Percentiles rank a stretch among this genome's conserved stretches.
Evolutionary conservation across 2,888 invertebrate genomes (phyloP).

Genomic region (Yponomeuta cagnagella): DNA sequence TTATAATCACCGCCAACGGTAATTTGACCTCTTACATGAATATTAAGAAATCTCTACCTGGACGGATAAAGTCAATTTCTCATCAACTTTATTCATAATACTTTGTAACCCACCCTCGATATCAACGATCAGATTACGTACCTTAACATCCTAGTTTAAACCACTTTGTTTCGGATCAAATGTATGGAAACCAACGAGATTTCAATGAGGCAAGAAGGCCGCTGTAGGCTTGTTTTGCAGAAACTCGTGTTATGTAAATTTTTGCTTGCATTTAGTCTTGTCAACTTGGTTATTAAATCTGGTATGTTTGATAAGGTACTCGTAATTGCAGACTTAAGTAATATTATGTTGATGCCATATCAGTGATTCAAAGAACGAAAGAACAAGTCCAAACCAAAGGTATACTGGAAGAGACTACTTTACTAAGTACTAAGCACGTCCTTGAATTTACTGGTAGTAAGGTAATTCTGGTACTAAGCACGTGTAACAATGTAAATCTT

Average conservation of each 20-base stretch:
- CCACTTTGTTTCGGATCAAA: not conserved
- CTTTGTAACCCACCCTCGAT: not conserved
- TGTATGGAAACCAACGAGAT: not conserved
- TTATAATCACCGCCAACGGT: not conserved
- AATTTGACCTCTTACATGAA: not conserved
- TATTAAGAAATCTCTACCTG: not conserved
- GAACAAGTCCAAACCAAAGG: not conserved
- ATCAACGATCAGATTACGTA: not conserved
- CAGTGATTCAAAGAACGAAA: not conserved
- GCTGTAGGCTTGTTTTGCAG: not conserved
- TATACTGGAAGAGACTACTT: too few relatives aligned
- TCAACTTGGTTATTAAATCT: constrained; percentile 3
- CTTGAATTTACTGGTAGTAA: too few relatives aligned
- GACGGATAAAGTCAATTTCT: not conserved
- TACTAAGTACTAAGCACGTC: too few relatives aligned
- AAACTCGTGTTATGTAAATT: constrained; percentile 7
- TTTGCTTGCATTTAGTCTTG: constrained; percentile 11
- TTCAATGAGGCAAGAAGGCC: not conserved
- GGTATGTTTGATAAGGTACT: not conserved
- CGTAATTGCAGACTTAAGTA: not conserved
- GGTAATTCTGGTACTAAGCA: too few relatives aligned
- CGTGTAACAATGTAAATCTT: too few relatives aligned
- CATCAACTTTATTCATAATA: not conserved
- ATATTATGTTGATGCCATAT: not conserved
- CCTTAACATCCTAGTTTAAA: not conserved